Evolutionary conservation across 1,140 invertebrate genomes (phyloP).

Genomic region (Megathymus violae): DNA sequence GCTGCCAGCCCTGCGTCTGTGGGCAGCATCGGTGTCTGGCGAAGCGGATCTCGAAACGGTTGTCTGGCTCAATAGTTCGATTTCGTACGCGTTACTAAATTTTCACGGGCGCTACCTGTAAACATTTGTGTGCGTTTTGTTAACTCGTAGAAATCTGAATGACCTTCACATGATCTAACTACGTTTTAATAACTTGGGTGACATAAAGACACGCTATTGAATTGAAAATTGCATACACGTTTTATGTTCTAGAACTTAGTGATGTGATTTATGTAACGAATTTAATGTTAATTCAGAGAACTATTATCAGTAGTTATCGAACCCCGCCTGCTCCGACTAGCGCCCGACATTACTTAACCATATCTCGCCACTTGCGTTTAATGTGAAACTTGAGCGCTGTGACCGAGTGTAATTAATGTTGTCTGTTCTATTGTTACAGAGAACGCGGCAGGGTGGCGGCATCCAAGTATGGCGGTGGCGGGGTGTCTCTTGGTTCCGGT

Average conservation of each 20-base stretch:
- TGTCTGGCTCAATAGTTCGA: slow-evolving; percentile 50
- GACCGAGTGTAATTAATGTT: slow-evolving; percentile 25
- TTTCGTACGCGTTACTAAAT: slow-evolving; percentile 46
- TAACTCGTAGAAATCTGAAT: not conserved
- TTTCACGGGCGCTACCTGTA: not conserved
- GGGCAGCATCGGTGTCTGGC: slow-evolving; percentile 61
- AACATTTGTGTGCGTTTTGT: not conserved
- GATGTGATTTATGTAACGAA: too few relatives aligned
- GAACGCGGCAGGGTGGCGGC: slow-evolving; percentile 78
- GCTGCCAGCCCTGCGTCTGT: not conserved
- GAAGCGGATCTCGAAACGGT: slow-evolving; percentile 56
- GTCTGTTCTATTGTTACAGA: slow-evolving; percentile 51
- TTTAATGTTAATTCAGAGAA: too few relatives aligned
- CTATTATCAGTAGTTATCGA: too few relatives aligned
- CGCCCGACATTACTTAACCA: too few relatives aligned
- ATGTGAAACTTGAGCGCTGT: too few relatives aligned
- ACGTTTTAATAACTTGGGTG: not conserved
- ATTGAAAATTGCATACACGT: too few relatives aligned
- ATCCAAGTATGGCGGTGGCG: slow-evolving; percentile 79
- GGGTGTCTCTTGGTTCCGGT: slow-evolving; percentile 68
- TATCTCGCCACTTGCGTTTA: too few relatives aligned
- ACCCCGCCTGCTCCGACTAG: too few relatives aligned
- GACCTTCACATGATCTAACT: not conserved
- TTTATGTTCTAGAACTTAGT: too few relatives aligned
- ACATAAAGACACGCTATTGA: too few relatives aligned